Evolutionary conservation across 2,797 vertebrate species (phyloP), one percentile per base, ranked within the genome.

Genomic region (Pipistrellus pipistrellus): DNA sequence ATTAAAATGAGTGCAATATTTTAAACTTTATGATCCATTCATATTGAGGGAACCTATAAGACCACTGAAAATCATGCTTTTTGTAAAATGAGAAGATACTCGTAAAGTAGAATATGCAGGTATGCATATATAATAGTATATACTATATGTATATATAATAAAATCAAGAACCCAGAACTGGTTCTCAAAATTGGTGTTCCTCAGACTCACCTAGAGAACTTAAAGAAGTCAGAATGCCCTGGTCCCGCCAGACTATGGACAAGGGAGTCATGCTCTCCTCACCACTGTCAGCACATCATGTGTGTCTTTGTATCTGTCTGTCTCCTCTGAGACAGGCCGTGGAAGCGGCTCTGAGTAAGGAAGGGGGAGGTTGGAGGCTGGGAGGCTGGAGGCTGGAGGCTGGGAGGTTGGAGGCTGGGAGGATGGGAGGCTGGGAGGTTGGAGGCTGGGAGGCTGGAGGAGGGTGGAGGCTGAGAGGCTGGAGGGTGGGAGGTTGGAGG

Each of bases 121-220:
- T 66, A 57, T 66, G 32, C 20, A 46, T 30, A n/a, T n/a, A n/a
- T n/a, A n/a, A n/a, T 84, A 41, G 18, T 68, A 87, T 55, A 57
- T 59, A 57, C 11, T 81, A 68, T 3, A 8, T 25, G 35, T 72
- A 44, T 81, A 44, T 81, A 44, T 41, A 83, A 38, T 75, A 85
- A 76, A 82, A 94, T 72, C 15, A 64, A 89, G 44, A 91, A 41
- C 85, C 48, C 57, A 80, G 32, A 83, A 91, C 18, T 38, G 32
- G 76, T 69, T 66, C 80, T 85, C 62, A 82, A 48, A 73, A 89
- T 17, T 71, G 11, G 21, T 57, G 27, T 78, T 73, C 41, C 41
- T 66, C 69, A 62, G 20, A 41, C 73, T 73, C 21, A n/a, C 12
- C 55, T 73, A 81, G 32, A 48, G 41, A 69, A 71, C 41, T 94